phyloP scores from a whole-genome alignment of 2,113 vertebrate species.

The Orthonyx spaldingii region DNA sequence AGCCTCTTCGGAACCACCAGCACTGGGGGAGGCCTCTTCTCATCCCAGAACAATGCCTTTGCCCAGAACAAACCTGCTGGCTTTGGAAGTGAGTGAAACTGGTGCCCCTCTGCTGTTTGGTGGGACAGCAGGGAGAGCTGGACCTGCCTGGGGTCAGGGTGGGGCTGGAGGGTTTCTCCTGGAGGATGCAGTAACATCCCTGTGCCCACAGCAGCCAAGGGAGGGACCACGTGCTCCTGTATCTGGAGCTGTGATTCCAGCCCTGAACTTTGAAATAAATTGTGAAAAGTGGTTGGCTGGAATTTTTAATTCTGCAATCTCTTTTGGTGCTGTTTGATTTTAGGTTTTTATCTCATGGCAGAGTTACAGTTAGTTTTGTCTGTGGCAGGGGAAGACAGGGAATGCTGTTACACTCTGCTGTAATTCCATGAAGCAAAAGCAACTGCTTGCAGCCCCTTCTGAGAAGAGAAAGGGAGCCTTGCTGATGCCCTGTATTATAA shows the following conservation, averaged over 20 bases:
- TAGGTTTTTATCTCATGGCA: not conserved
- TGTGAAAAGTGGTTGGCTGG: not conserved
- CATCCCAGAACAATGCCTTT: slow-evolving; percentile 92
- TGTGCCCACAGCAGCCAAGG: not conserved
- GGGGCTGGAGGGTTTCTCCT: not conserved
- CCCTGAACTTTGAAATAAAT: not conserved
- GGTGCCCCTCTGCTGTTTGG: not conserved
- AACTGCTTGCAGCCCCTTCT: not conserved
- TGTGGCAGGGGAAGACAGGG: not conserved
- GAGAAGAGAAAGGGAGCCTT: not conserved
- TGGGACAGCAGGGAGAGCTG: not conserved
- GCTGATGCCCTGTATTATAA: rapidly evolving
- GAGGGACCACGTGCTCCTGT: rapidly evolving
- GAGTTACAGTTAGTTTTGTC: not conserved
- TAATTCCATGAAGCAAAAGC: not conserved
- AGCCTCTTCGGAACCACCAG: slow-evolving; percentile 88
- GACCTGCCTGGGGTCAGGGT: rapidly evolving
- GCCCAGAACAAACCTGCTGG: slow-evolving; percentile 85
- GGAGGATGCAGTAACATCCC: rapidly evolving
- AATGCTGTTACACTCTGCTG: not conserved
- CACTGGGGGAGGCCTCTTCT: slow-evolving; percentile 88
- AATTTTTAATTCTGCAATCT: not conserved
- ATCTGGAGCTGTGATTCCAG: rapidly evolving
- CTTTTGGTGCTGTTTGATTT: not conserved
- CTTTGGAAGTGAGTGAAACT: slow-evolving; percentile 86